phyloP scores from a whole-genome alignment of 2,113 vertebrate genomes.

The Holacanthus passer region DNA sequence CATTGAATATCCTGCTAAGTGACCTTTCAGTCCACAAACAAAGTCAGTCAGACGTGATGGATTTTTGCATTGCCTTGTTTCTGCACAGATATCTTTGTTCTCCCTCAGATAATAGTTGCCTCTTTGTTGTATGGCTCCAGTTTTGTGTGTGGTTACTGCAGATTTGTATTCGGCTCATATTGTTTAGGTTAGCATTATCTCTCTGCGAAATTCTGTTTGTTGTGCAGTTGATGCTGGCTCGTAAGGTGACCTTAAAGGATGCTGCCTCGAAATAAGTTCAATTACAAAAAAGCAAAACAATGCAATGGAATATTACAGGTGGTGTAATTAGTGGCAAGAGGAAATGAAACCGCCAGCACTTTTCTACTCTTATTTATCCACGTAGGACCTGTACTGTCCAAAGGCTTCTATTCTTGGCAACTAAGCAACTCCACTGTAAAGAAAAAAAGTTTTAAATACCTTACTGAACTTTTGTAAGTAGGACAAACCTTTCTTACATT shows the following conservation, averaged over 20 bases:
- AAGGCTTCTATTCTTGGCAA: slow-evolving; percentile 31
- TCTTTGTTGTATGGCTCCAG: neutral
- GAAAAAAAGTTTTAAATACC: slow-evolving; percentile 15
- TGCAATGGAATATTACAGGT: neutral
- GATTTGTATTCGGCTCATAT: slow-evolving; percentile 1
- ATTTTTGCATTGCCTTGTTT: neutral
- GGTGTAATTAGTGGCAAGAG: slow-evolving; percentile 15
- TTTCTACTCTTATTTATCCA: slow-evolving; percentile 17
- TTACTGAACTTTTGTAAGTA: slow-evolving; percentile 39
- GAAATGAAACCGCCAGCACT: slow-evolving; percentile 34
- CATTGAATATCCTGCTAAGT: slow-evolving; percentile 26
- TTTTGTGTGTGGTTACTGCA: neutral
- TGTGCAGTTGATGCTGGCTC: slow-evolving; percentile 6
- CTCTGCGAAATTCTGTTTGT: slow-evolving; percentile 19
- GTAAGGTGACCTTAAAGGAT: slow-evolving; percentile 20
- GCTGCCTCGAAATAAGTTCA: slow-evolving; percentile 7
- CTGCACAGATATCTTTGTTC: neutral
- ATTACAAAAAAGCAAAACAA: slow-evolving; percentile 23
- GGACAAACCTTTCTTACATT: slow-evolving; percentile 25
- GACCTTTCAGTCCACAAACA: slow-evolving; percentile 3
- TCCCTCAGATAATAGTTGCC: neutral
- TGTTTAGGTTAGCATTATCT: slow-evolving; percentile 15
- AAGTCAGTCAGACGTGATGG: neutral
- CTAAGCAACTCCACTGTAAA: slow-evolving; percentile 7
- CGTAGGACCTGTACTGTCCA: slow-evolving; percentile 8